Evolutionary conservation across 2,888 invertebrate species (phyloP).

Genomic region (Amphimallon solstitiale): DNA sequence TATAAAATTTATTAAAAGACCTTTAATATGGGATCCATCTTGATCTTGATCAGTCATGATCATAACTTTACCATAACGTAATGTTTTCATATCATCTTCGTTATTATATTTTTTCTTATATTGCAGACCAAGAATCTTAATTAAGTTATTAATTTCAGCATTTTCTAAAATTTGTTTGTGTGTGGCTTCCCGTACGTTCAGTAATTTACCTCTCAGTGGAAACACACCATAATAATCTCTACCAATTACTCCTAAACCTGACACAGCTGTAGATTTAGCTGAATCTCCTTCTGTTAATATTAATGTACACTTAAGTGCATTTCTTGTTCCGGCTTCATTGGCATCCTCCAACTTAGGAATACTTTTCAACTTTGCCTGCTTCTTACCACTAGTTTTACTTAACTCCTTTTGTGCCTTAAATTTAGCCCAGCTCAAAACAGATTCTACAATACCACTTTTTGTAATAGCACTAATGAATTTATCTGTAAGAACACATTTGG

Average conservation of each 20-base stretch:
- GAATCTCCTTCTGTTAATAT: conserved; percentile 99
- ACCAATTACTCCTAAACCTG: conserved; percentile 93
- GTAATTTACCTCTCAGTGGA: conserved; percentile 92
- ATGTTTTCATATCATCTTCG: conserved; percentile 85
- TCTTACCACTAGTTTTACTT: conserved; percentile 87
- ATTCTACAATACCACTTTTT: conserved; percentile 93
- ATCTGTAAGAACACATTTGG: conserved; percentile 87
- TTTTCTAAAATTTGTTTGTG: conserved; percentile 98
- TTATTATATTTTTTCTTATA: conserved; percentile 94
- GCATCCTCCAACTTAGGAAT: conserved; percentile 98
- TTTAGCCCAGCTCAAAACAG: conserved; percentile 95
- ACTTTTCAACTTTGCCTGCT: conserved; percentile 88
- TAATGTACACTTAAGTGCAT: conserved; percentile 90
- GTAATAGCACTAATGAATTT: conserved; percentile 83
- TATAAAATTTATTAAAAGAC: conserved; percentile 97
- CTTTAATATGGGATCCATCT: conserved; percentile 99
- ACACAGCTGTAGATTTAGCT: conserved; percentile 96
- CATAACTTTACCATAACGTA: conserved; percentile 97
- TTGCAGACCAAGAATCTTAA: conserved; percentile 95
- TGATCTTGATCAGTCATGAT: conserved; percentile 99
- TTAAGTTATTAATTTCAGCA: conserved; percentile 94
- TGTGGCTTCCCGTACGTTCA: conserved; percentile 95
- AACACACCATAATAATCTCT: conserved; percentile 97
- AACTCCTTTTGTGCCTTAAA: conserved; percentile 93
- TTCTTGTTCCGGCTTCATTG: conserved; percentile 93